Base-by-base conservation (phyloP, 2,888 invertebrate species). In the Phrixothrix hirtus region DNA sequence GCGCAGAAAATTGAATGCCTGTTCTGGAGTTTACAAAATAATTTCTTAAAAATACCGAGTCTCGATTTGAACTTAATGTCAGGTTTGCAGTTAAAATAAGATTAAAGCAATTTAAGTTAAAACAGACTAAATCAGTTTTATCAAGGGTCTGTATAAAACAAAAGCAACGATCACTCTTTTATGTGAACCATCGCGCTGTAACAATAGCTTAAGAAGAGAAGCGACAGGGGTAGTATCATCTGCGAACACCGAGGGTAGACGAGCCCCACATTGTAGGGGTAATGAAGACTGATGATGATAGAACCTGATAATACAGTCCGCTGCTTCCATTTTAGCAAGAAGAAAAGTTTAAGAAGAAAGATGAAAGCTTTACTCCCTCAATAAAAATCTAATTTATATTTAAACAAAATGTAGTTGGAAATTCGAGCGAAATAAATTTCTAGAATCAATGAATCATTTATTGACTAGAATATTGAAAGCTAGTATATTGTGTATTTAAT, bases 261-360 rank as follows among this genome's bases (percentile, higher is more conserved):
- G 39, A 68, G 64, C 63, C 67, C 65, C 61, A 69, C 64, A 71
- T 70, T 73, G 72, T 71, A 65, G 62, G 63, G 61, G 62, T 73
- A 73, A 73, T 73, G 73, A 73, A 73, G 73, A 73, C 69, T 65
- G 72, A 73, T 73, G 72, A 72, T 71, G 64, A 66, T 66, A 65
- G 64, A 69, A 69, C 63, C 66, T 62, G 68, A 69, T 67, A 67
- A 69, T 66, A 66, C 57, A 61, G 53, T 47, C 55, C 51, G 45
- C 34, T 51, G 50, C 17, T 51, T 39, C 39, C 42, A 43, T 34
- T 34, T 11, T 43, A 13, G 32, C 26, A 26, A 34, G 27, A 11
- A 37, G 46, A 41, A 39, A 26, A 41, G 36, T 21, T 38, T 38
- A 45, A 36, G 21, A 43, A 25, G 12, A 47, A 50, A 43, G 16